These are phyloP conservation scores for Sylvilagus floridanus DNA, from an alignment of 2,797 vertebrate species.

Conservation along the genomic window DNA sequence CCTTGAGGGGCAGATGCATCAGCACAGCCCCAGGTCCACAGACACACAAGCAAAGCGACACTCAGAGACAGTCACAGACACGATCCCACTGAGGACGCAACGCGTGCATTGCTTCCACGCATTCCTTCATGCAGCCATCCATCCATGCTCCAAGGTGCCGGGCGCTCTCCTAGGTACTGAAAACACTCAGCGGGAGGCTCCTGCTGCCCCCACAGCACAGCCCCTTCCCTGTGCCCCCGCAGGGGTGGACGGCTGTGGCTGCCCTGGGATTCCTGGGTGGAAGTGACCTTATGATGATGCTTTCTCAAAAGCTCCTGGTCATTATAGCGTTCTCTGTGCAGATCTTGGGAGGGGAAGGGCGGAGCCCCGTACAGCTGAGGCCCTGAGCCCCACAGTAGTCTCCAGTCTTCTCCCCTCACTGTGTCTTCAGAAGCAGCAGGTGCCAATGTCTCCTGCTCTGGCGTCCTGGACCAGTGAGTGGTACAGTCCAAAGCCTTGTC, in stretches of 20 bases:
- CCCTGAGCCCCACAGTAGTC: not conserved
- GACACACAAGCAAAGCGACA: not conserved
- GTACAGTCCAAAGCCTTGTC: conserved; percentile 47
- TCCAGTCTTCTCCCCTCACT: not conserved
- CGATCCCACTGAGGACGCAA: not conserved
- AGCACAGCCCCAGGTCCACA: not conserved
- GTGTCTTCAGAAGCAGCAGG: not conserved
- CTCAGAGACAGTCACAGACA: not conserved
- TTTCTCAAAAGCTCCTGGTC: conserved; percentile 67
- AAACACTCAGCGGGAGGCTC: not conserved
- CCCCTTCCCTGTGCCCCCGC: not conserved
- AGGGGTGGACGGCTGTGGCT: not conserved
- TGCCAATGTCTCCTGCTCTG: not conserved
- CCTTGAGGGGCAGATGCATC: not conserved
- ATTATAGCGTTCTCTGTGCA: not conserved
- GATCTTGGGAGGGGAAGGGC: not conserved
- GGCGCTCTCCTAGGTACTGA: conserved; percentile 1
- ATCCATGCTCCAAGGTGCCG: not conserved
- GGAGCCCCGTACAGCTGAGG: not conserved
- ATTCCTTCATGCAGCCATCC: not conserved
- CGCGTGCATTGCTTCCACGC: not conserved
- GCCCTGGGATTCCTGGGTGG: not conserved
- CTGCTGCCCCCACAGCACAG: too few species aligned
- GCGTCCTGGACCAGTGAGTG: conserved; percentile 31
- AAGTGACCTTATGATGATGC: conserved; percentile 62